These are phyloP conservation scores for Xiphophorus birchmanni DNA, from an alignment of 2,797 vertebrate species.

Conservation along the genomic window DNA sequence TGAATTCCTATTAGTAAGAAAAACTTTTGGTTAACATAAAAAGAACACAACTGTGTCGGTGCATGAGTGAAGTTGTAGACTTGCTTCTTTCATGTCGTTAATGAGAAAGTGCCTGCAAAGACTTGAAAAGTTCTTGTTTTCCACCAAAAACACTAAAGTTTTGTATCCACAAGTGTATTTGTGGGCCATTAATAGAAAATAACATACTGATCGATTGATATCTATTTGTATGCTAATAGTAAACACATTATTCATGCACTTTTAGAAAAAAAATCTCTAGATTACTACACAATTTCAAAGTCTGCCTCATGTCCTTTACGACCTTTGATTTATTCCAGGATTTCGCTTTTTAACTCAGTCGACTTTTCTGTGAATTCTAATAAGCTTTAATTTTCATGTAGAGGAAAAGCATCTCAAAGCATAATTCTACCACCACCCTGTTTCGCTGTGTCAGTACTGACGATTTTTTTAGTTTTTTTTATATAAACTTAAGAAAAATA, in stretches of 20 bases:
- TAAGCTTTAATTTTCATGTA: background rate
- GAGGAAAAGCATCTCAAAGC: background rate
- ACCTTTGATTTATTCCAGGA: background rate
- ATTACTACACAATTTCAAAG: background rate
- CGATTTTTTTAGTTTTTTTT: background rate
- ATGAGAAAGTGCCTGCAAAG: conserved; percentile 67
- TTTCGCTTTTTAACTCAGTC: background rate
- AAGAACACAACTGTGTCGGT: conserved; percentile 51
- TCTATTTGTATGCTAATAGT: background rate
- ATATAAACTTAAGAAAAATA: background rate
- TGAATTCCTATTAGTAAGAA: conserved; percentile 55
- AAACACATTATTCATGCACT: background rate
- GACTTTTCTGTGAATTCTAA: background rate
- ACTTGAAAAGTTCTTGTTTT: conserved; percentile 60
- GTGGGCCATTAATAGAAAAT: background rate
- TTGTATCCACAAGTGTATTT: background rate
- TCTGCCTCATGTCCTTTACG: background rate
- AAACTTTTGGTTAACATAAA: conserved; percentile 67
- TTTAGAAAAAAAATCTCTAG: background rate
- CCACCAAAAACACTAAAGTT: conserved; percentile 36
- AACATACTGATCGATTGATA: background rate
- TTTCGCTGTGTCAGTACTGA: background rate
- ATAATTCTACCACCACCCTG: background rate
- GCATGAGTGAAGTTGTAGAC: conserved; percentile 53
- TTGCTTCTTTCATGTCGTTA: conserved; percentile 68